Conservation (phyloP, 2,113 vertebrate genomes). For the Chlorodrepanis virens region DNA sequence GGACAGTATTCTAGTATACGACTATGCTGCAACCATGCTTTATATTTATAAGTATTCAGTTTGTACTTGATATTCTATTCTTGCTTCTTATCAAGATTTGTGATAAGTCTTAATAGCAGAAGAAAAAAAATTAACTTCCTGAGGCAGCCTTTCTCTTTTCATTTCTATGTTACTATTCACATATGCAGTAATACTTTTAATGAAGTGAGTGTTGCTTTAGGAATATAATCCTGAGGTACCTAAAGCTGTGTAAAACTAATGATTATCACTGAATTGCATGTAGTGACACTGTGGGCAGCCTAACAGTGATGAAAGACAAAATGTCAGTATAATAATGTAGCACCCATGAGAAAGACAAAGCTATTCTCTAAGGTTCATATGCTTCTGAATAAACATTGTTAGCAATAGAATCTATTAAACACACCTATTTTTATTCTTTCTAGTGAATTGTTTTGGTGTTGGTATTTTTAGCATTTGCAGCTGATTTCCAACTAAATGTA, state of each 20-base stretch:
- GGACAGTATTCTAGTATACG: not conserved
- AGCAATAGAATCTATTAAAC: not conserved
- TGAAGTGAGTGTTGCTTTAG: not conserved
- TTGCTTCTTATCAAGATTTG: not conserved
- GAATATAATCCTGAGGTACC: not conserved
- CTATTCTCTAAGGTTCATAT: not conserved
- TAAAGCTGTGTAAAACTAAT: not conserved
- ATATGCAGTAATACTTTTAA: not conserved
- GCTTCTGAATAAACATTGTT: not conserved
- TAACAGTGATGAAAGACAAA: not conserved
- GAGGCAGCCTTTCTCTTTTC: not conserved
- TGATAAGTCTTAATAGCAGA: not conserved
- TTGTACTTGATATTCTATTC: not conserved
- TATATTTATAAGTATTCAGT: not conserved
- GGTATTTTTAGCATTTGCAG: not conserved
- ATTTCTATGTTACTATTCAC: not conserved
- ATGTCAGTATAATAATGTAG: not conserved
- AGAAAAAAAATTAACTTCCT: not conserved
- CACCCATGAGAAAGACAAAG: not conserved
- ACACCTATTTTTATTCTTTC: not conserved
- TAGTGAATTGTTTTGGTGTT: not conserved
- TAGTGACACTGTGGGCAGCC: not conserved
- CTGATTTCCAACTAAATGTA: not conserved
- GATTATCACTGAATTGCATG: not conserved
- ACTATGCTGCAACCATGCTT: not conserved